Percentiles rank a stretch among this genome's conserved stretches.
phyloP scores from a whole-genome alignment of 2,113 vertebrate genomes.

The Phyllopteryx taeniolatus region DNA sequence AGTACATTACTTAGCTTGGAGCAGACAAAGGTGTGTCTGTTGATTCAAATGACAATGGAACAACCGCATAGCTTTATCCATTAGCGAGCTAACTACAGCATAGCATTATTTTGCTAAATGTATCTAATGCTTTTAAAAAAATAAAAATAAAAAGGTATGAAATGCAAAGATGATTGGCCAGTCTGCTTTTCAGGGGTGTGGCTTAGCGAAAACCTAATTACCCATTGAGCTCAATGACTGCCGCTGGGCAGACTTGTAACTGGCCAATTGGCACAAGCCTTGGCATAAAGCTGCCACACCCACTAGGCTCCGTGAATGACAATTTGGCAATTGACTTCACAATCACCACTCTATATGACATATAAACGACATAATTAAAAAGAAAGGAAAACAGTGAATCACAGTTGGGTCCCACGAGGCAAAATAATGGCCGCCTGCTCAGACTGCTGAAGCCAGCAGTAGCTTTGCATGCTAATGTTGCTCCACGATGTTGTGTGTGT shows the following conservation, averaged over 20 bases:
- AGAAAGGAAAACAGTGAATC: constrained; percentile 28
- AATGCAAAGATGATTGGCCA: too few species aligned
- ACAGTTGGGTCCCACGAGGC: constrained; percentile 23
- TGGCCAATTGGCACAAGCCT: background rate
- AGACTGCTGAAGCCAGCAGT: constrained; percentile 10
- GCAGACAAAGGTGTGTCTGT: too few species aligned
- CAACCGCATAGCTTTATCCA: too few species aligned
- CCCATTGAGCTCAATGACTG: background rate
- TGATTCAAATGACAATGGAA: too few species aligned
- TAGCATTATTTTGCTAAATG: too few species aligned
- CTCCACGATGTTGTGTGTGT: background rate
- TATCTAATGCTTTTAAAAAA: too few species aligned
- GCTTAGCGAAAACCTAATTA: too few species aligned
- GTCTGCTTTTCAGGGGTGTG: background rate
- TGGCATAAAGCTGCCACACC: background rate
- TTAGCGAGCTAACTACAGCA: too few species aligned
- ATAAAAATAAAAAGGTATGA: too few species aligned
- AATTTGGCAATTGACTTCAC: background rate
- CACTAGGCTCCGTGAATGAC: background rate
- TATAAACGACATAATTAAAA: background rate
- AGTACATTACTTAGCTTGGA: too few species aligned
- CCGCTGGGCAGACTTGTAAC: background rate
- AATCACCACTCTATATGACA: background rate
- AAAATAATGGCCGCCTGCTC: constrained; percentile 39
- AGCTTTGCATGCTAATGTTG: background rate